phyloP scores from a whole-genome alignment of 2,797 vertebrate genomes.

The Dromococcyx pavoninus region DNA sequence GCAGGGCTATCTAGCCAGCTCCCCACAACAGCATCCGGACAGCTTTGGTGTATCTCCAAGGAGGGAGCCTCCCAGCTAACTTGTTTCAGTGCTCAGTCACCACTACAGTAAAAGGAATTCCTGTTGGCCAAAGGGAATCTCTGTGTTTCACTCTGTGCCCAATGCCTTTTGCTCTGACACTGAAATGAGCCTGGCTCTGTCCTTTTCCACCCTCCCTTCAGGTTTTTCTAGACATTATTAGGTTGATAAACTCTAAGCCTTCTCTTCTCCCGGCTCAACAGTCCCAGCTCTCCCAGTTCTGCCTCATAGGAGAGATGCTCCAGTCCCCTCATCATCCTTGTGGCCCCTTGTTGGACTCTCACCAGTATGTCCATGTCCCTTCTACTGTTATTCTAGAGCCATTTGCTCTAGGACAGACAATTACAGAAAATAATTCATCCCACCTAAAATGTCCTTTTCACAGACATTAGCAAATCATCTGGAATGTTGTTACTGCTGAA shows the following conservation, averaged over 20 bases:
- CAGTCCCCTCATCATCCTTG: too few species aligned
- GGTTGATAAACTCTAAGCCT: not conserved
- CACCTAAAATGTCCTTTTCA: not conserved
- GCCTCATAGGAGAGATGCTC: not conserved
- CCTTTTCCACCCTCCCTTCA: not conserved
- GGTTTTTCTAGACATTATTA: not conserved
- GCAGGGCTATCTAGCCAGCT: not conserved
- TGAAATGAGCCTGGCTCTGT: too few species aligned
- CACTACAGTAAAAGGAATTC: too few species aligned
- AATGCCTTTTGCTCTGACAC: not conserved
- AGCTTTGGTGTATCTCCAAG: not conserved
- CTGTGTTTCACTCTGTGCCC: not conserved
- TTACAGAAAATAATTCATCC: not conserved
- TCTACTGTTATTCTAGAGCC: not conserved
- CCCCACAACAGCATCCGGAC: not conserved
- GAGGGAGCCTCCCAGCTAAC: not conserved
- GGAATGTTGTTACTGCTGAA: not conserved
- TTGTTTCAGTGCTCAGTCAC: not conserved
- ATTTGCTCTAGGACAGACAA: not conserved
- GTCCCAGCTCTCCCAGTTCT: not conserved
- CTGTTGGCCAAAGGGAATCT: not conserved
- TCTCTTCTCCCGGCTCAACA: not conserved
- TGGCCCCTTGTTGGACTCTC: not conserved
- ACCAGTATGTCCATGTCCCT: not conserved
- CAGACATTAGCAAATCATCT: not conserved